Evolutionary conservation across 2,888 invertebrate genomes (phyloP), one percentile per base, ranked within the genome.

Genomic region (Andrena haemorrhoa): DNA sequence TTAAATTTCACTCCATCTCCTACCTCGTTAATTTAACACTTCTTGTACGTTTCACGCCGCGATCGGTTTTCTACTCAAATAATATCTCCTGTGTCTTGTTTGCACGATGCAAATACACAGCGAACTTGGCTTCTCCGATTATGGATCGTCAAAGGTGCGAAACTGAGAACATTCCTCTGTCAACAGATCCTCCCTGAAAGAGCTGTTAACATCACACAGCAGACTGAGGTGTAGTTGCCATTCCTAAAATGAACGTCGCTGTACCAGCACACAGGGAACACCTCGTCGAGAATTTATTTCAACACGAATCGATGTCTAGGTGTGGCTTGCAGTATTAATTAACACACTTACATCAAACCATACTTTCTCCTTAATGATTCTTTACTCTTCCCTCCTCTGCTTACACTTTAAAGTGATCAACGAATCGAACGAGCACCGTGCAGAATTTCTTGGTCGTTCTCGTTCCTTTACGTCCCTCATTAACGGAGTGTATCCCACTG

Each of bases 31-130:
- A 72, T 26, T 56, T 49, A 20, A 10, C 60, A 23, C 23, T 49
- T 47, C 65, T 20, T 3, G n/a, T 7, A 2, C 23, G 29, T 31
- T 58, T 70, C 23, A 20, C 1, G 7, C 1, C n/a, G 3, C 26
- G 63, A 8, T 75, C 29, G 29, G 1, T 16, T 64, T 51, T 49
- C 61, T 56, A 12, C 8, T 12, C 8, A n/a, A 64, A 58, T 64
- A 49, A 64, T 70, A 64, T 69, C 29, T 58, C 23, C 41, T 10
- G 5, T 31, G n/a, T 31, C 68, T 76, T 60, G 41, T 76, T 76
- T 70, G 2, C 56, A 41, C 23, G 16, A 10, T 10, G 53, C 26
- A 47, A 75, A 49, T 33, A 26, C n/a, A 56, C 10, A 10, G 16
- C n/a, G n/a, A 10, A 29, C 20, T 31, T 33, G 61, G 47, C 63